Percentiles rank a stretch among this genome's conserved stretches.
Evolutionary conservation across 2,797 vertebrate genomes (phyloP).

Genomic region (Buceros bicornis): DNA sequence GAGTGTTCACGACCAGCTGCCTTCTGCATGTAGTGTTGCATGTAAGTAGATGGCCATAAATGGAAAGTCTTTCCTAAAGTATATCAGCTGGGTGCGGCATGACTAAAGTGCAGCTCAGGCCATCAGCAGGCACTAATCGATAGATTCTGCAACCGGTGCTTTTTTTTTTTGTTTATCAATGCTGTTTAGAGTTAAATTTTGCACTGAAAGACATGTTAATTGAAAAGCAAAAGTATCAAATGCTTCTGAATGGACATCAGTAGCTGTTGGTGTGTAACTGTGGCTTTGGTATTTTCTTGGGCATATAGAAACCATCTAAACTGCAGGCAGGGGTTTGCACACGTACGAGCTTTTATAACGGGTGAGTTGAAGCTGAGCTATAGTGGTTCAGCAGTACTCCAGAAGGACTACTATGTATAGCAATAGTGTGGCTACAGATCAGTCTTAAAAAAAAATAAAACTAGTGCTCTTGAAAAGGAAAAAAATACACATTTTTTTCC

Average conservation of each 20-base stretch:
- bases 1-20: constrained; percentile 86
- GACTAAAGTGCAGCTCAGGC: constrained; percentile 83
- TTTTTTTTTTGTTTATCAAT: constrained; percentile 25
- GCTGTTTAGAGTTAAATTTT: constrained; percentile 59
- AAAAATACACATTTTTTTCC: background rate
- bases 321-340: constrained; percentile 5
- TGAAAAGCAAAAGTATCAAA: constrained; percentile 36
- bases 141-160: constrained; percentile 71
- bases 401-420: background rate
- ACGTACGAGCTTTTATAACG: background rate
- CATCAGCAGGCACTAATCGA: constrained; percentile 77
- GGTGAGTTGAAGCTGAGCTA: background rate
- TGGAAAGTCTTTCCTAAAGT: constrained; percentile 85
- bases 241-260: constrained; percentile 27
- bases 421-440: background rate
- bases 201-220: constrained; percentile 38
- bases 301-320: background rate
- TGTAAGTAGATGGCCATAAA: constrained; percentile 92
- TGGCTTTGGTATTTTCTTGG: background rate
- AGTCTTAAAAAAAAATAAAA: background rate
- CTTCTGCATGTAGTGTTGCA: constrained; percentile 97
- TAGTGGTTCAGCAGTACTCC: background rate
- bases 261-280: constrained; percentile 28
- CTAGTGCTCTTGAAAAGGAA: background rate
- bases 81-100: constrained; percentile 88